These are phyloP conservation scores for Valencia hispanica DNA, from an alignment of 2,797 vertebrate genomes.

Conservation along the genomic window DNA sequence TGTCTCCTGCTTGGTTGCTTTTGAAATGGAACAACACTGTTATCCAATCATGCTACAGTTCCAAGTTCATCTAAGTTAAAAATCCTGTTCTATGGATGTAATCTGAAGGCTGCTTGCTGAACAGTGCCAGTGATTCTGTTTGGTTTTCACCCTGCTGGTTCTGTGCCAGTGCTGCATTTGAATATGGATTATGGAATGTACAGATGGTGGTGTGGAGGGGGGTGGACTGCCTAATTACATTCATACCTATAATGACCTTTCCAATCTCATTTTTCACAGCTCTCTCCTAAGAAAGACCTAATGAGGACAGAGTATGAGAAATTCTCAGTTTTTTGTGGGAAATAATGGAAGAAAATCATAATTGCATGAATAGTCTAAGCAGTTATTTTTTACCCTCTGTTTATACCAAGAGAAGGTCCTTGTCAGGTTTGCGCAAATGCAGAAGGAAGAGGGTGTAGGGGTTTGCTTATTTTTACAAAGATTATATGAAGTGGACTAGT, in stretches of 20 bases:
- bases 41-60: conserved; percentile 29
- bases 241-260: conserved; percentile 61
- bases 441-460: neutral
- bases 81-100: neutral
- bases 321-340: conserved; percentile 36
- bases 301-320: conserved; percentile 46
- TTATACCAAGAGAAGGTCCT: neutral
- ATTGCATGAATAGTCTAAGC: conserved; percentile 10
- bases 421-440: conserved; percentile 10
- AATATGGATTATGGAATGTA: conserved; percentile 70
- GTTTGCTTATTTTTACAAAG: conserved; percentile 11
- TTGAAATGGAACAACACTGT: conserved; percentile 23
- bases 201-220: conserved; percentile 48
- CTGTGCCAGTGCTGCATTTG: conserved; percentile 55
- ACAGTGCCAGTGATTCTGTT: conserved; percentile 28
- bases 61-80: neutral
- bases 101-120: neutral
- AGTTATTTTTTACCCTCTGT: neutral
- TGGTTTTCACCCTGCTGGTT: conserved; percentile 38
- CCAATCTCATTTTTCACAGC: conserved; percentile 16
- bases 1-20: conserved; percentile 33
- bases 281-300: conserved; percentile 33
- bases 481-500: conserved; percentile 16
- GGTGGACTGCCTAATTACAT: conserved; percentile 60
- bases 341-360: conserved; percentile 20